Base-by-base conservation (phyloP, 2,797 vertebrate species). In the Trichosurus vulpecula region DNA sequence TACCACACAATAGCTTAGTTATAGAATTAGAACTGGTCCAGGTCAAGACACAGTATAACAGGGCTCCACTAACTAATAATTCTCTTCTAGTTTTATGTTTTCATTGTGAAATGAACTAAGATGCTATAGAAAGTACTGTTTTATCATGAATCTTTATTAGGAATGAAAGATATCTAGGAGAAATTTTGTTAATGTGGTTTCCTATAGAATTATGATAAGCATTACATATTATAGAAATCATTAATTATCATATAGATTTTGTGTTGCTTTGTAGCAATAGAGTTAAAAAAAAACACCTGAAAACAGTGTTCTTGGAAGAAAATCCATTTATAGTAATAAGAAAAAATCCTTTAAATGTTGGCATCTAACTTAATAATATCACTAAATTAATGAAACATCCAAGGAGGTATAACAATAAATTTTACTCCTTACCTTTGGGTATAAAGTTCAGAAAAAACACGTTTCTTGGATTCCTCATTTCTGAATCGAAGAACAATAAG, bases 341-440 rank as follows among this genome's bases (percentile, higher is more conserved):
- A 97, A 94, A 31, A 97, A 91, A 16, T 95, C 57, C 97, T 97
- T 96, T 95, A 96, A 54, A 55, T 81, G 91, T 54, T 97, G 96
- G 96, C 94, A 95, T 90, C 53, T 61, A 97, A 97, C 92, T 91
- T 74, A 97, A 90, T 93, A 98, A 98, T 96, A 95, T 95, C 66
- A 92, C 95, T 92, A 94, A 96, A 96, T 95, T 93, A 94, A 94
- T 91, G 55, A 94, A 97, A 98, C 90, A 97, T 3, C 5, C 54
- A 92, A 93, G 96, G 0, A 1, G 53, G 93, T 96, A 16, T 27
- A 87, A 87, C 41, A 47, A 87, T 87, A 87, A 47, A 25, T 87
- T 87, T 51, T 3, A 87, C 22, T 51, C 41, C 87, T 87, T 87
- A 47, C 41, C 41, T 47, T 47, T 87, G 66, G 16, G 19, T 47